These are phyloP conservation scores for Pituophis catenifer DNA, from an alignment of 2,113 vertebrate species.

Conservation along the genomic window DNA sequence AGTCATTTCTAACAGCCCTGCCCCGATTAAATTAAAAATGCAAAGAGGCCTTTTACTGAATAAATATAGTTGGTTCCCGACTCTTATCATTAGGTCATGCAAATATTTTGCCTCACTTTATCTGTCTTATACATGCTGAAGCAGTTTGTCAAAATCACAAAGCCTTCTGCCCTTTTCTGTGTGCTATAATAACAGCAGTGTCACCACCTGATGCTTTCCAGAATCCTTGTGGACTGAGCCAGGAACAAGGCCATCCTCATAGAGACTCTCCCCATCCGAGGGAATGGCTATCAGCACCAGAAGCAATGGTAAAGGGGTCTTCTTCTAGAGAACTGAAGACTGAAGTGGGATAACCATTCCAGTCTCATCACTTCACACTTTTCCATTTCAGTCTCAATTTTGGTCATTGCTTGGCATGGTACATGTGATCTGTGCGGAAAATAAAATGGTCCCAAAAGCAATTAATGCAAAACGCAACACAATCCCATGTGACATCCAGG, in stretches of 20 bases:
- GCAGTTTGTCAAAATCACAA: not conserved
- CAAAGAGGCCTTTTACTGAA: not conserved
- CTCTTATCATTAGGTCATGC: not conserved
- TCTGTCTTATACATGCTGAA: not conserved
- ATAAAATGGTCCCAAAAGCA: not conserved
- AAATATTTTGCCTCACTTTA: not conserved
- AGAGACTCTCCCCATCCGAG: not conserved
- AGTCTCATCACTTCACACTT: not conserved
- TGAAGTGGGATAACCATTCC: not conserved
- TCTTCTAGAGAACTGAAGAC: not conserved
- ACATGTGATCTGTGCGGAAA: not conserved
- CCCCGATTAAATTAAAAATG: not conserved
- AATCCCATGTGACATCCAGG: not conserved
- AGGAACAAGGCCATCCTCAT: not conserved
- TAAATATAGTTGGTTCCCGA: not conserved
- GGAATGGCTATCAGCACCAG: not conserved
- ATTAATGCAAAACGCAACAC: not conserved
- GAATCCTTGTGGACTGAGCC: not conserved
- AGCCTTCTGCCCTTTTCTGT: not conserved
- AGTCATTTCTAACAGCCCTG: not conserved
- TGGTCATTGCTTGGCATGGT: not conserved
- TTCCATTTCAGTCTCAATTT: not conserved
- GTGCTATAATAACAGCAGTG: not conserved
- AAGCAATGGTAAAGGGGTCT: not conserved
- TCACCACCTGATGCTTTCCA: not conserved